These are phyloP conservation scores for Reinhardtius hippoglossoides DNA, from an alignment of 2,113 vertebrate genomes.

Conservation along the genomic window DNA sequence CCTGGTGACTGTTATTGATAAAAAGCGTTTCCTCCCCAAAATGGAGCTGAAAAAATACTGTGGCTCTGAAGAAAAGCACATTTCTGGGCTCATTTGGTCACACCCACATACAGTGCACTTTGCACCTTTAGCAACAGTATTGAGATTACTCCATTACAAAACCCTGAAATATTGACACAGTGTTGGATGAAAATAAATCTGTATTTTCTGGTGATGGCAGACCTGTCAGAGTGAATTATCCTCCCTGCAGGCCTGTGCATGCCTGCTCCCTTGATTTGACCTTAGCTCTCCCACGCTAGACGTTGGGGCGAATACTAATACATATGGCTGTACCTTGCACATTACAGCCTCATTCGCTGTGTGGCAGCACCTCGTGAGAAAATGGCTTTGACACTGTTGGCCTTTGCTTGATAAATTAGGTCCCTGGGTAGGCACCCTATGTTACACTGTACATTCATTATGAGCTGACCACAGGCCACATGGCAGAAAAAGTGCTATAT, in stretches of 20 bases:
- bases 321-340: constrained; percentile 29
- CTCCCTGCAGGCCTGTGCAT: constrained; percentile 20
- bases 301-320: constrained; percentile 24
- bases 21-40: constrained; percentile 19
- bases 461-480: constrained; percentile 46
- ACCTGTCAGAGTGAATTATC: constrained; percentile 45
- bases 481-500: constrained; percentile 28
- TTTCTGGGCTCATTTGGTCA: constrained; percentile 27
- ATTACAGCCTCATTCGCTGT: constrained; percentile 62
- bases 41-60: constrained; percentile 10
- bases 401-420: constrained; percentile 76
- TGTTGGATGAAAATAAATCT: constrained; percentile 47
- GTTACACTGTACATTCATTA: constrained; percentile 68
- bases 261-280: constrained; percentile 47
- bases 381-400: constrained; percentile 69
- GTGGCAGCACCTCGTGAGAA: constrained; percentile 58
- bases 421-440: constrained; percentile 60
- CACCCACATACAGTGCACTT: neutral
- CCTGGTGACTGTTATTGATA: constrained; percentile 3
- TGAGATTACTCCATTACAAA: constrained; percentile 85
- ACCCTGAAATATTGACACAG: constrained; percentile 37
- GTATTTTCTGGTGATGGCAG: constrained; percentile 44
- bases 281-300: constrained; percentile 12
- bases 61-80: constrained; percentile 11
- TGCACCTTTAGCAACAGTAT: constrained; percentile 51